These are phyloP conservation scores for Chrysolina oricalcia DNA, from an alignment of 2,888 invertebrate genomes.

Conservation along the genomic window DNA sequence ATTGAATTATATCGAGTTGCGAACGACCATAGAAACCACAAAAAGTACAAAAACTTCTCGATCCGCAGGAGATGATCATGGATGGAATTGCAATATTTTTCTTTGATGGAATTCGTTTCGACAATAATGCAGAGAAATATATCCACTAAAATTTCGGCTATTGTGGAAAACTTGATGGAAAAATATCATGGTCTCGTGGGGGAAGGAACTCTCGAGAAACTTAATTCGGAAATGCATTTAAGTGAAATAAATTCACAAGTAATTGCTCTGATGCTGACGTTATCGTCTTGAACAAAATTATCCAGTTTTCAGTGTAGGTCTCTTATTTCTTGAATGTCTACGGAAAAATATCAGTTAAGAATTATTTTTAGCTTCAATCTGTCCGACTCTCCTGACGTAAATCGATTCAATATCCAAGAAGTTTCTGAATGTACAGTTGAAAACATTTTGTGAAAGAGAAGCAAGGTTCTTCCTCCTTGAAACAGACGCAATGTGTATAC, in stretches of 20 bases:
- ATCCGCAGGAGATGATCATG: neutral
- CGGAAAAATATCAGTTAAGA: too few species aligned
- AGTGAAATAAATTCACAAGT: neutral
- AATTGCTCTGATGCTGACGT: neutral
- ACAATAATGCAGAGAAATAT: neutral
- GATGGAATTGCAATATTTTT: constrained; percentile 2
- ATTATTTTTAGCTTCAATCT: too few species aligned
- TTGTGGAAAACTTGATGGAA: neutral
- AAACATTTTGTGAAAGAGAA: too few species aligned
- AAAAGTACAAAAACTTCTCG: constrained; percentile 17
- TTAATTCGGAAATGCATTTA: neutral
- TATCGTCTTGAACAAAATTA: too few species aligned
- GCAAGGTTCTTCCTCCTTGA: too few species aligned
- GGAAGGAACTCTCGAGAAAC: neutral
- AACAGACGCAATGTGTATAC: too few species aligned
- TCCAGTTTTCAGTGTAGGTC: too few species aligned
- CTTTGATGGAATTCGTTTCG: neutral
- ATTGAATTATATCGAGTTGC: constrained; percentile 39
- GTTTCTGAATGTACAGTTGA: too few species aligned
- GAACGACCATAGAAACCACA: constrained; percentile 22
- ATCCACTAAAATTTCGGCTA: constrained; percentile 10
- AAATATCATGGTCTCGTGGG: constrained; percentile 6
- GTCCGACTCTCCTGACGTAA: too few species aligned
- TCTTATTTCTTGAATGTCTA: too few species aligned
- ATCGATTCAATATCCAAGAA: too few species aligned